Evolutionary conservation across 2,797 vertebrate genomes (phyloP), one percentile per base, ranked within the genome.

Genomic region (Danio jaintianensis): DNA sequence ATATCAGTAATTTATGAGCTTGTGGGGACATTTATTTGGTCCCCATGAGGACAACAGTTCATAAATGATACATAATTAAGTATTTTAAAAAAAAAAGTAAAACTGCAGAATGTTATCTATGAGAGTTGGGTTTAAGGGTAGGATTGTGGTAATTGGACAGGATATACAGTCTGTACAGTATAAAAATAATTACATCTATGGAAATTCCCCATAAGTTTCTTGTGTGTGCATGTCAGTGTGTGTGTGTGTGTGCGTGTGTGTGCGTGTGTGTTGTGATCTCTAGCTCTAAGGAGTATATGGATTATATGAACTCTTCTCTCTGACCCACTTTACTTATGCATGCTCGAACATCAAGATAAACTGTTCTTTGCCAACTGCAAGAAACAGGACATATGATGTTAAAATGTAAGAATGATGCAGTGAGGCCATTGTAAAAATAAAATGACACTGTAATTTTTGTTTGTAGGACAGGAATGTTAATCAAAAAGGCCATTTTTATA

Each of bases 311-410:
- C 53, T 22, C 48, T 82, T 74, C 53, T 77, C 56, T 48, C 72
- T 83, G 81, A 86, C 79, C 84, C 71, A 83, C 22, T 87, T 81
- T 82, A 69, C 63, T 55, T 56, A 81, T 75, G 48, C 73, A 78
- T 75, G 75, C 79, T 69, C 63, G 71, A 22, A 76, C 68, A 38
- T 50, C 52, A 73, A 83, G 74, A 87, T 84, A 67, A 86, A 86
- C 47, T 16, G 58, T 68, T 71, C 9, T 56, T 29, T 62, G 52
- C 53, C 12, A 7, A 80, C 18, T 55, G 48, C 42, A 74, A 18
- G 43, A 79, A 79, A 42, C 48, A 56, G 79, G 56, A 81, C 56
- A 16, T 58, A 59, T 63, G 29, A 29, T 29, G 29, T 29, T 29
- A 29, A 29, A 29, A 29, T 29, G 29, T 29, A 29, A 3, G 29